Evolutionary conservation across 2,888 invertebrate species (phyloP).

Genomic region (Lottia scabra): DNA sequence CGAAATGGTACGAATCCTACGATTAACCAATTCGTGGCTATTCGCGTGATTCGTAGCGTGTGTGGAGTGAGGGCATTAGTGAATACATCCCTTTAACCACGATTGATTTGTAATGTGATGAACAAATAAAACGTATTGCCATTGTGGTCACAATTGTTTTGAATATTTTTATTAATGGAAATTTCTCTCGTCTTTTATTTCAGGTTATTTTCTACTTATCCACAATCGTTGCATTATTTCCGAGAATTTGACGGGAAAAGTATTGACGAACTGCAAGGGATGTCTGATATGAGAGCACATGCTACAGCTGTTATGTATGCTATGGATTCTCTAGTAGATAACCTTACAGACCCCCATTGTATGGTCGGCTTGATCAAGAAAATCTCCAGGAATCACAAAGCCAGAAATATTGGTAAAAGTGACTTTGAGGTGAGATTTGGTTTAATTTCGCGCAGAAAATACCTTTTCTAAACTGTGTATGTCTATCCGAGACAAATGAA

Average conservation of each 20-base stretch:
- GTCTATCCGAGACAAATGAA: too few relatives aligned
- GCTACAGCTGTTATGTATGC: not conserved
- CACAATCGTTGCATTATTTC: not conserved
- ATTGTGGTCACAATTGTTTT: too few relatives aligned
- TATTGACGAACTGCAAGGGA: not conserved
- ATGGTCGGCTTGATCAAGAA: not conserved
- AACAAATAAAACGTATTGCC: too few relatives aligned
- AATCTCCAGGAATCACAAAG: not conserved
- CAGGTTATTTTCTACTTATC: not conserved
- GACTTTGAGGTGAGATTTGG: not conserved
- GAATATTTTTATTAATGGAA: too few relatives aligned
- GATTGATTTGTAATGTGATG: too few relatives aligned
- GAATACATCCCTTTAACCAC: too few relatives aligned
- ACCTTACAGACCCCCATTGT: not conserved
- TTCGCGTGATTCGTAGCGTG: too few relatives aligned
- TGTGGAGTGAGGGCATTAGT: too few relatives aligned
- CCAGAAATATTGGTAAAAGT: not conserved
- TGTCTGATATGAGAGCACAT: not conserved
- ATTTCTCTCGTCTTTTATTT: not conserved
- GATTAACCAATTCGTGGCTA: too few relatives aligned
- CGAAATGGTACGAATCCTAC: too few relatives aligned
- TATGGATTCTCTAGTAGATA: not conserved
- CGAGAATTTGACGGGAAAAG: not conserved
- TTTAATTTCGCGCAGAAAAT: too few relatives aligned
- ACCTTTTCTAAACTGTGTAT: too few relatives aligned